phyloP scores from a whole-genome alignment of 2,797 vertebrate genomes.

The Dermochelys coriacea region DNA sequence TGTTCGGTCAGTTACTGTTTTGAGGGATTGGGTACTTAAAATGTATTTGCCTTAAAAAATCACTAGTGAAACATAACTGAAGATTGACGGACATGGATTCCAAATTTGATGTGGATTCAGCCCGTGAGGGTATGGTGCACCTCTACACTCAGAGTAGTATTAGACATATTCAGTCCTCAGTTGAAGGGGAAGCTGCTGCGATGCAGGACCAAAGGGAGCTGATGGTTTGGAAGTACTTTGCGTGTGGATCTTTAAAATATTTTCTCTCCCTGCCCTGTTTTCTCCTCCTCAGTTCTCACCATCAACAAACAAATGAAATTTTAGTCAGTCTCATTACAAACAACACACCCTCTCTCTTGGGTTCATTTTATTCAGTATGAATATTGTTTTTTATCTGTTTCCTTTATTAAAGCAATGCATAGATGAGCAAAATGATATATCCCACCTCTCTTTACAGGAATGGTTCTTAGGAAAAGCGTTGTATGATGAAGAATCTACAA shows the following conservation, averaged over 20 bases:
- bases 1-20: not conserved
- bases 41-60: not conserved
- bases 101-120: not conserved
- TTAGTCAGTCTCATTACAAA: slow-evolving; percentile 11
- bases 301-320: not conserved
- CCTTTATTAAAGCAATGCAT: slow-evolving; percentile 44
- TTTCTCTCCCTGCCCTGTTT: not conserved
- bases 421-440: slow-evolving; percentile 55
- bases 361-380: slow-evolving; percentile 56
- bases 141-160: not conserved
- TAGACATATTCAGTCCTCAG: not conserved
- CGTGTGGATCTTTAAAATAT: not conserved
- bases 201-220: not conserved
- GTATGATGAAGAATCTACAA: slow-evolving; percentile 94
- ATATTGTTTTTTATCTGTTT: not conserved
- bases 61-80: not conserved
- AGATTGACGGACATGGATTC: not conserved
- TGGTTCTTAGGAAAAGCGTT: slow-evolving; percentile 97
- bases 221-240: not conserved
- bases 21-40: not conserved
- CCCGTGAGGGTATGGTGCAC: not conserved
- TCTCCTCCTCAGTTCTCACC: not conserved
- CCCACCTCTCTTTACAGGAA: slow-evolving; percentile 84
- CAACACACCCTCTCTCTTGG: slow-evolving; percentile 20
- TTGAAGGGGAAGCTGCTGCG: not conserved